Conservation (phyloP, 1,140 invertebrate species). For the Scaptomyza hsui region DNA sequence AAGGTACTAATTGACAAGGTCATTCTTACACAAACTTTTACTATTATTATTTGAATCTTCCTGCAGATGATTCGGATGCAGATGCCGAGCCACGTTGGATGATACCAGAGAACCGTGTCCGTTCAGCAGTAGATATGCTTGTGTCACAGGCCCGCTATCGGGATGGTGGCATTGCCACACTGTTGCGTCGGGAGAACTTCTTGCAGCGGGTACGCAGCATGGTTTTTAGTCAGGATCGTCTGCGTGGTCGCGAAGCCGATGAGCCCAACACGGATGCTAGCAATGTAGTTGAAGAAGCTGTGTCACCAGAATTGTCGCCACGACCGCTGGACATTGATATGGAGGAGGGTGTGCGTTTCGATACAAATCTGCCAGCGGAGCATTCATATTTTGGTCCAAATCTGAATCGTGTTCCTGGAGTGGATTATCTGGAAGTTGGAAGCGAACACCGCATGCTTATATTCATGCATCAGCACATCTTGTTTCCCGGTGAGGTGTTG, state of each 20-base stretch:
- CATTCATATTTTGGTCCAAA: conserved; percentile 80
- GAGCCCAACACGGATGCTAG: conserved; percentile 41
- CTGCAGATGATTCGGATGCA: conserved; percentile 57
- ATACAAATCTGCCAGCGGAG: conserved; percentile 78
- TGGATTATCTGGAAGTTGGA: conserved; percentile 74
- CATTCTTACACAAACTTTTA: neutral
- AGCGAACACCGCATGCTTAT: conserved; percentile 86
- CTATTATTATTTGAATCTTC: neutral
- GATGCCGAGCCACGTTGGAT: conserved; percentile 64
- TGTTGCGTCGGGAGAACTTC: conserved; percentile 66
- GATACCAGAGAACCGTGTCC: conserved; percentile 61
- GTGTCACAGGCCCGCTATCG: conserved; percentile 58
- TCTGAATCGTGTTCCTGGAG: conserved; percentile 71
- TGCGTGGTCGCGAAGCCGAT: conserved; percentile 47
- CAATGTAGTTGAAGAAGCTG: conserved; percentile 7
- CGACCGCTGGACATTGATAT: conserved; percentile 51
- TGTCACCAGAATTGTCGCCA: conserved; percentile 9
- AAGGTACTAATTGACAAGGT: conserved; percentile 36
- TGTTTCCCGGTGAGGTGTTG: conserved; percentile 90
- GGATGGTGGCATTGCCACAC: conserved; percentile 63
- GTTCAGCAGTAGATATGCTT: conserved; percentile 61
- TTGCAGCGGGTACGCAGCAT: conserved; percentile 73
- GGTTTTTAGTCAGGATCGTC: conserved; percentile 70
- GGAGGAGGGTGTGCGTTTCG: conserved; percentile 69
- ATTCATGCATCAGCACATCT: conserved; percentile 86